Evolutionary conservation across 2,113 vertebrate species (phyloP).

Genomic region (Mesocricetus auratus): DNA sequence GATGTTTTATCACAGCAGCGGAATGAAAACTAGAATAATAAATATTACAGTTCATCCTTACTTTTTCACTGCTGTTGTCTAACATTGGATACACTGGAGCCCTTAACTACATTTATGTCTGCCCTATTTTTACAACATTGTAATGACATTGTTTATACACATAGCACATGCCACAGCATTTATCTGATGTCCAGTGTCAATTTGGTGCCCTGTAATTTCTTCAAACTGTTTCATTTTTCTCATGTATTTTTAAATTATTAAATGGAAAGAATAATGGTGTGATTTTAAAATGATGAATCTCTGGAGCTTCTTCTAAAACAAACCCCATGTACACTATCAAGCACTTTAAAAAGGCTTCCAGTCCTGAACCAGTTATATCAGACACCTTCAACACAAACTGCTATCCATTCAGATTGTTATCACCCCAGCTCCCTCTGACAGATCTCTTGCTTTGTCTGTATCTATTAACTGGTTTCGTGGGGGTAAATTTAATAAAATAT

Average conservation of each 20-base stretch:
- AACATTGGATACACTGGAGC: background rate
- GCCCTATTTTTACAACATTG: background rate
- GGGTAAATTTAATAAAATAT: background rate
- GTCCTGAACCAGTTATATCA: background rate
- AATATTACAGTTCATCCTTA: background rate
- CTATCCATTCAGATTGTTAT: slow-evolving; percentile 15
- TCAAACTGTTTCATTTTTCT: background rate
- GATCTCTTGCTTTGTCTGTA: slow-evolving; percentile 16
- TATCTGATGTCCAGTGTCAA: background rate
- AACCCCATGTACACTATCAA: background rate
- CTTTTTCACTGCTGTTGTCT: slow-evolving; percentile 35
- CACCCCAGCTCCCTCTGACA: background rate
- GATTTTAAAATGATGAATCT: background rate
- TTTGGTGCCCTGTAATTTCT: background rate
- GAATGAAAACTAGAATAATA: background rate
- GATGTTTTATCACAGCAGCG: background rate
- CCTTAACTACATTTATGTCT: background rate
- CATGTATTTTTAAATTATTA: background rate
- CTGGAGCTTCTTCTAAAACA: background rate
- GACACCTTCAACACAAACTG: background rate
- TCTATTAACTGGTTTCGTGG: background rate
- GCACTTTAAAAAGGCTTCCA: background rate
- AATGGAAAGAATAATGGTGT: background rate
- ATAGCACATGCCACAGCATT: background rate
- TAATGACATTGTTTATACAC: background rate